Evolutionary conservation across 1,140 invertebrate genomes (phyloP), one percentile per base, ranked within the genome.

Genomic region (Zophobas morio): DNA sequence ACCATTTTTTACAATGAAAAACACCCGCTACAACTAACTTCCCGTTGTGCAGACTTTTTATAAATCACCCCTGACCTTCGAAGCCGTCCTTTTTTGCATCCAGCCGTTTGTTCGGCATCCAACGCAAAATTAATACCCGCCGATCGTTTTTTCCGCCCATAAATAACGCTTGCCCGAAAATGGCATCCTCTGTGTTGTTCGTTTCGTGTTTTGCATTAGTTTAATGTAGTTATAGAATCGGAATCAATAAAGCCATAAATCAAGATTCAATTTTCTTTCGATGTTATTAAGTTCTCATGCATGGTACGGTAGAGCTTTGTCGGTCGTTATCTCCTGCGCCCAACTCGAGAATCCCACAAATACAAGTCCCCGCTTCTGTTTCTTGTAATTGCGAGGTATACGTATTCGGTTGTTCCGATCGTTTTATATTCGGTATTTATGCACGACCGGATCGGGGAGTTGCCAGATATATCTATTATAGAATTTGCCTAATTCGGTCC

Each of bases 251-350:
- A 32, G 5, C 33, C 60, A 66, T 66, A 66, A 66, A 66, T 66
- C 60, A 66, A 66, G 60, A 66, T 66, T 66, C 60, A 66, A 66
- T 66, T 66, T 66, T 66, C 60, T 66, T 66, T 66, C 60, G 54
- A 73, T 54, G 49, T 73, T 73, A 73, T 73, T 73, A 73, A 73
- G 47, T 73, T 73, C 32, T 56, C 71, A 73, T 73, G 71, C 71
- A 73, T 73, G 71, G 71, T 73, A 73, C 71, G 33, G 49, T 36
- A 3, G n/a, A 42, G 49, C n/a, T 20, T 51, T 20, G 49, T 47
- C 8, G 36, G 49, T 54, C 47, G 49, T 56, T 73, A 53, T 73
- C 54, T 73, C 49, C 34, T 73, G 36, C 49, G 54, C 71, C 71
- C 35, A 73, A 35, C 39, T 37, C 32, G 37, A 53, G 39, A 51